phyloP scores from a whole-genome alignment of 2,888 invertebrate genomes.

The Drosophila setosimentum region DNA sequence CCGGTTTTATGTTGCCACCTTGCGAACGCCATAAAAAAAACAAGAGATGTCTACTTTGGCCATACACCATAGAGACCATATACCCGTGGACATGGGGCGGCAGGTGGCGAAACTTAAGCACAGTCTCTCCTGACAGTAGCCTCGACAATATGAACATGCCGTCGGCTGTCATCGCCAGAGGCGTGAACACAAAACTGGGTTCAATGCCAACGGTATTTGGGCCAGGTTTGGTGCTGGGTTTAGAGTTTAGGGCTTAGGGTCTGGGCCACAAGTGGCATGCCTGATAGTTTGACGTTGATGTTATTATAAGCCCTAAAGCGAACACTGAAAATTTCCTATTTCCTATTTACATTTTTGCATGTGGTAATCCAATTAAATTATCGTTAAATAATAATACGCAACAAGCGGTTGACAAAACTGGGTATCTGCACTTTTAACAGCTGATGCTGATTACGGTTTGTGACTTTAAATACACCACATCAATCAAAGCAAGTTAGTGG shows the following conservation, averaged over 20 bases:
- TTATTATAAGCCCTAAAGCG: constrained; percentile 29
- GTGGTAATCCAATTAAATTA: constrained; percentile 38
- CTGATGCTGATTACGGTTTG: background rate
- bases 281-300: constrained; percentile 33
- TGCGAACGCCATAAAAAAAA: constrained; percentile 62
- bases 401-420: background rate
- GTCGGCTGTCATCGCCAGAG: constrained; percentile 37
- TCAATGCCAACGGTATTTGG: constrained; percentile 12
- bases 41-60: constrained; percentile 52
- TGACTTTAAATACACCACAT: background rate
- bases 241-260: background rate
- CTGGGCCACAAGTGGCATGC: constrained; percentile 35
- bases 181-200: background rate
- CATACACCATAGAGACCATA: constrained; percentile 2
- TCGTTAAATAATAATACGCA: constrained; percentile 24
- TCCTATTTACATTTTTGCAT: constrained; percentile 15
- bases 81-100: constrained; percentile 25
- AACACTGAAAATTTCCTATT: constrained; percentile 28
- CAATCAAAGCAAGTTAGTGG: background rate
- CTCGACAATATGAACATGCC: constrained; percentile 26
- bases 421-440: background rate
- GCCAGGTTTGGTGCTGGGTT: background rate
- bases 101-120: constrained; percentile 38
- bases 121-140: constrained; percentile 33
- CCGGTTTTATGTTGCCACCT: constrained; percentile 69